Evolutionary conservation across 2,888 invertebrate species (phyloP).

Genomic region (Dryocosmus kuriphilus): DNA sequence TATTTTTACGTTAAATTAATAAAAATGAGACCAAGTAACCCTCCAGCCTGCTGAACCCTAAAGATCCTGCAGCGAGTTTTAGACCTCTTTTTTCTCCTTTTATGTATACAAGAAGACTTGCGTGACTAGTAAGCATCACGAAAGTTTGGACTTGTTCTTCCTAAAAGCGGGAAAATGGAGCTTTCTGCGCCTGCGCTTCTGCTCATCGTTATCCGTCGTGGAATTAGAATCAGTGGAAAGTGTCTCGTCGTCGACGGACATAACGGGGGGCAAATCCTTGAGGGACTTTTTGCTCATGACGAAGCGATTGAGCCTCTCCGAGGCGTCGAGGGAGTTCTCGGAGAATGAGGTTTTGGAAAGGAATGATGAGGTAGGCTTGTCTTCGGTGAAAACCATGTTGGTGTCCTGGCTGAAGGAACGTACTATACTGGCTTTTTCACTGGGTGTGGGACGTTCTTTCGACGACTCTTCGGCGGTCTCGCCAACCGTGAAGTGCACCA

Average conservation of each 20-base stretch:
- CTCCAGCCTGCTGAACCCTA: background rate
- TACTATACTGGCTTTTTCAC: constrained; percentile 69
- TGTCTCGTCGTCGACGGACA: constrained; percentile 82
- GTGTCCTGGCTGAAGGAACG: constrained; percentile 80
- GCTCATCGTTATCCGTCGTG: constrained; percentile 82
- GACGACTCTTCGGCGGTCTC: constrained; percentile 64
- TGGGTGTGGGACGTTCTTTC: constrained; percentile 43
- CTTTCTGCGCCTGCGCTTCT: constrained; percentile 82
- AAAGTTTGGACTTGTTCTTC: constrained; percentile 79
- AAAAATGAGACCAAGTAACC: background rate
- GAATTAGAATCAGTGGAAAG: constrained; percentile 85
- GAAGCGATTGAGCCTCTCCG: constrained; percentile 48
- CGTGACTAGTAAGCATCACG: constrained; percentile 71
- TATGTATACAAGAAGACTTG: constrained; percentile 18
- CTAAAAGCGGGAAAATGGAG: constrained; percentile 83
- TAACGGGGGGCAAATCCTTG: constrained; percentile 70
- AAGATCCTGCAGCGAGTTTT: background rate
- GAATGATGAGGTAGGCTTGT: constrained; percentile 64
- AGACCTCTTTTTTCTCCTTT: background rate
- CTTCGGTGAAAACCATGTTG: constrained; percentile 70
- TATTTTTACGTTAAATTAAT: background rate
- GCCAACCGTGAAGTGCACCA: constrained; percentile 72
- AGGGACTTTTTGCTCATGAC: constrained; percentile 59
- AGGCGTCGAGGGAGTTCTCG: constrained; percentile 76
- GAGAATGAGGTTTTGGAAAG: constrained; percentile 79